phyloP scores from a whole-genome alignment of 2,797 vertebrate genomes.

The Neosilurus mollespiculum region DNA sequence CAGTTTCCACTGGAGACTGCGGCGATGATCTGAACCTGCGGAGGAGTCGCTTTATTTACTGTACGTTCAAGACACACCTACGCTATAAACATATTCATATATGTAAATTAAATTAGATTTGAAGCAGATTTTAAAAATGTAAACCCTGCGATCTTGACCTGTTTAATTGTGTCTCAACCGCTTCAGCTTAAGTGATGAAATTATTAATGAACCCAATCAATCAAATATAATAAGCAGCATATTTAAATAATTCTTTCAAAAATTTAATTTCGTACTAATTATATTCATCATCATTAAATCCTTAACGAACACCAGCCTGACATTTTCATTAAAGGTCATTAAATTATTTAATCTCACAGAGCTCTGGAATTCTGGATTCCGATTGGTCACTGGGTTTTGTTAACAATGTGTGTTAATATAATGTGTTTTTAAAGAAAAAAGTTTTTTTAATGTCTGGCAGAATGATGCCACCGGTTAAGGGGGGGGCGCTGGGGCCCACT shows the following conservation, averaged over 20 bases:
- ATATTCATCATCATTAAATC: neutral
- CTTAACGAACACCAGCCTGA: neutral
- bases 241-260: neutral
- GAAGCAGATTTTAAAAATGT: neutral
- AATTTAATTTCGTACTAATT: neutral
- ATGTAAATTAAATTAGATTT: neutral
- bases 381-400: neutral
- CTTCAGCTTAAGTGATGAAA: neutral
- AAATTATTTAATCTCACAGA: neutral
- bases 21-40: neutral
- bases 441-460: too few relatives aligned
- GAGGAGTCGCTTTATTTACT: neutral
- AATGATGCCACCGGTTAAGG: too few relatives aligned
- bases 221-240: neutral
- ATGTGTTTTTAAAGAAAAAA: too few relatives aligned
- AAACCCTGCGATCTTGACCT: neutral
- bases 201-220: neutral
- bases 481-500: too few relatives aligned
- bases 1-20: neutral
- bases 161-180: too few relatives aligned
- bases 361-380: neutral
- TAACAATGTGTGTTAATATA: too few relatives aligned
- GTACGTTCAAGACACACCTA: neutral
- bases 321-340: conserved; percentile 23
- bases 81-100: neutral